A percentile compares a stretch with the other conserved stretches of the same genome.
Evolutionary conservation across 2,888 invertebrate genomes (phyloP).

Genomic region (Micropterix aruncella): DNA sequence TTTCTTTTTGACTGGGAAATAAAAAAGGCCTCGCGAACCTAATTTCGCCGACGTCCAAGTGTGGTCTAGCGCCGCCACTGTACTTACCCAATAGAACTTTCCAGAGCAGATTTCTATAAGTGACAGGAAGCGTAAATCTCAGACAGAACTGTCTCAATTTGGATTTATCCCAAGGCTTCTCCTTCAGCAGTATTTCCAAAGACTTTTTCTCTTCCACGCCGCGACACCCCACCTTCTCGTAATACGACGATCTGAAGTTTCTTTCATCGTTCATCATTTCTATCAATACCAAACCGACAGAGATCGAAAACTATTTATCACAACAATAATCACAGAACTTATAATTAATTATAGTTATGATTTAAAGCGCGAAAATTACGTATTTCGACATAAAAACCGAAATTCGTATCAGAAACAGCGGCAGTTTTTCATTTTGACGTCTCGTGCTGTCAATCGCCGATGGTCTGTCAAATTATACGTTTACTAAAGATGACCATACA

Average conservation of each 20-base stretch:
- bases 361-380: no score
- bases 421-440: no score
- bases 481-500: no score
- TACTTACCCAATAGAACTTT: constrained; percentile 63
- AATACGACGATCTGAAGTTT: constrained; percentile 71
- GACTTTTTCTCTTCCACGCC: constrained; percentile 87
- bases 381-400: no score
- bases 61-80: no score
- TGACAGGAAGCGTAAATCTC: constrained; percentile 69
- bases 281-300: neutral
- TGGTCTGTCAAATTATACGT: no score
- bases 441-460: no score
- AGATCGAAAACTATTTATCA: neutral
- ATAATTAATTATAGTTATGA: neutral
- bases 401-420: no score
- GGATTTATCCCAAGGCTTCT: constrained; percentile 62
- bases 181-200: constrained; percentile 75
- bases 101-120: constrained; percentile 73
- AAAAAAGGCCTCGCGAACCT: no score
- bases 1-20: no score
- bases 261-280: constrained; percentile 52
- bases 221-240: constrained; percentile 79
- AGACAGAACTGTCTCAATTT: constrained; percentile 78
- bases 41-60: no score
- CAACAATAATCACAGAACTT: neutral